These are phyloP conservation scores for Drepana falcataria DNA, from an alignment of 2,888 invertebrate genomes.

Conservation along the genomic window DNA sequence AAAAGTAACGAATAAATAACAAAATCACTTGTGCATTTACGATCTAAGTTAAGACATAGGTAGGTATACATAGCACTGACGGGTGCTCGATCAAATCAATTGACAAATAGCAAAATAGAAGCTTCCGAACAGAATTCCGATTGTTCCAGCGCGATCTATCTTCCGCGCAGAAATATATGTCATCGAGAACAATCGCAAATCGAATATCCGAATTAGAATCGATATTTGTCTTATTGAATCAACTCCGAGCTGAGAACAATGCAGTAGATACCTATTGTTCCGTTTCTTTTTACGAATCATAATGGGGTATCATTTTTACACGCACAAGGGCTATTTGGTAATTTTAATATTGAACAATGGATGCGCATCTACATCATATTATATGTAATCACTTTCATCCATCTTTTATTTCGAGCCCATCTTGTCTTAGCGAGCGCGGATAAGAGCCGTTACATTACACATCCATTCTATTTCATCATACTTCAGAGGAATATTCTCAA, in stretches of 20 bases:
- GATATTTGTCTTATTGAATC: constrained; percentile 34
- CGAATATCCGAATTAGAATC: constrained; percentile 19
- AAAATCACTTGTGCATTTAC: too few species aligned
- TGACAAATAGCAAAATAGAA: constrained; percentile 13
- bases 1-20: too few species aligned
- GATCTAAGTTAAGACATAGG: too few species aligned
- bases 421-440: background rate
- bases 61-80: too few species aligned
- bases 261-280: constrained; percentile 44
- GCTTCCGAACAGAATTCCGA: constrained; percentile 19
- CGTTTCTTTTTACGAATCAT: constrained; percentile 26
- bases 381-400: constrained; percentile 25
- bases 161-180: constrained; percentile 45
- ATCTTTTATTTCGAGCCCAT: constrained; percentile 20
- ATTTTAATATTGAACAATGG: constrained; percentile 41
- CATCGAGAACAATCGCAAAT: constrained; percentile 38
- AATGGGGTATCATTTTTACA: constrained; percentile 35
- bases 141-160: constrained; percentile 38
- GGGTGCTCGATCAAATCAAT: constrained; percentile 24
- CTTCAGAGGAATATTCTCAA: too few species aligned
- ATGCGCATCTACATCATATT: constrained; percentile 10
- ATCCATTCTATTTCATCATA: too few species aligned
- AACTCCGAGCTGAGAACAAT: constrained; percentile 59
- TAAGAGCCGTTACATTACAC: background rate
- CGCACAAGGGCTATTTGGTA: constrained; percentile 40